phyloP scores from a whole-genome alignment of 2,888 invertebrate genomes.

The Actias luna region DNA sequence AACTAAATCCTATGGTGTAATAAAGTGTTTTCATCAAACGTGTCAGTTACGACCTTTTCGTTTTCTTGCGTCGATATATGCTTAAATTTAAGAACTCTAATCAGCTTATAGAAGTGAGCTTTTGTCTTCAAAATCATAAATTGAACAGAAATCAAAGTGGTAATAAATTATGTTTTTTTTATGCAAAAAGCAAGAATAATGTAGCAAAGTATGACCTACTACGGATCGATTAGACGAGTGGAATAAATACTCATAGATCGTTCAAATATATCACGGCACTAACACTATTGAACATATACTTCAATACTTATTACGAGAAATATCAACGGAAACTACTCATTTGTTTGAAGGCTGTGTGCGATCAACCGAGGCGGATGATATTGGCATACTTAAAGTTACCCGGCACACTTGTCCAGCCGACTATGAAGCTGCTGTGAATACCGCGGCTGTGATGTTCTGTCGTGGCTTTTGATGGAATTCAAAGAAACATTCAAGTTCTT shows the following conservation, averaged over 20 bases:
- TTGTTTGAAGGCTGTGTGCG: constrained; percentile 69
- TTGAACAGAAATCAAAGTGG: neutral
- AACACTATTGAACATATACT: neutral
- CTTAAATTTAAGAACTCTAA: too few relatives aligned
- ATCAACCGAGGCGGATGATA: constrained; percentile 74
- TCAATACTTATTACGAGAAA: constrained; percentile 53
- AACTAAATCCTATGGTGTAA: too few relatives aligned
- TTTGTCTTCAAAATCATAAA: too few relatives aligned
- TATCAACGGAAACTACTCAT: constrained; percentile 75
- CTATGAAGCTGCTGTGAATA: neutral
- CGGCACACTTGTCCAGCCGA: constrained; percentile 72
- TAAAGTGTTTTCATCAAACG: too few relatives aligned
- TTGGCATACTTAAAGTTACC: constrained; percentile 78
- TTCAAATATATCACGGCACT: neutral
- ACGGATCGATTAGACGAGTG: neutral
- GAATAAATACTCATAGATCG: neutral
- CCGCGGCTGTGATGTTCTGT: neutral
- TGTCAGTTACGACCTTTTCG: too few relatives aligned
- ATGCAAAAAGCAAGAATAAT: neutral
- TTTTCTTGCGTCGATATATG: too few relatives aligned
- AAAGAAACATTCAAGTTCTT: neutral
- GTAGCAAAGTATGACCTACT: neutral
- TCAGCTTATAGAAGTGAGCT: too few relatives aligned
- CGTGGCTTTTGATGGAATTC: neutral
- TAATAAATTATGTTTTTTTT: neutral